phyloP scores from a whole-genome alignment of 1,140 invertebrate species.

The Adoxophyes honmai region DNA sequence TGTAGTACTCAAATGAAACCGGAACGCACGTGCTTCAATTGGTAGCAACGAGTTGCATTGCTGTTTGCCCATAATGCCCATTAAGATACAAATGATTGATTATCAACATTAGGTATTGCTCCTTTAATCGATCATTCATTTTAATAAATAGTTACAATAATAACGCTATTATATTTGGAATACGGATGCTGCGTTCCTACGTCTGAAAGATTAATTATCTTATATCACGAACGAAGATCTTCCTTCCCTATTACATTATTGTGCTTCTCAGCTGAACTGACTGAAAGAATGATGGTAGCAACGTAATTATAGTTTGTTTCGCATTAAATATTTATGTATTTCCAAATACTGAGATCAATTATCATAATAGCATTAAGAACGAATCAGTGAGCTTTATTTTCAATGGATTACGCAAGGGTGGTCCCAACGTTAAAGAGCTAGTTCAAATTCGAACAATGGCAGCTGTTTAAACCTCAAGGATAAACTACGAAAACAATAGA shows the following conservation, averaged over 20 bases:
- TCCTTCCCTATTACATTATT: slow-evolving; percentile 11
- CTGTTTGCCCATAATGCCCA: slow-evolving; percentile 11
- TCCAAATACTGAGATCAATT: background rate
- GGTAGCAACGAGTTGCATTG: slow-evolving; percentile 2
- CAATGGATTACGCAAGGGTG: slow-evolving; percentile 12
- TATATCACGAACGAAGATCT: slow-evolving; percentile 3
- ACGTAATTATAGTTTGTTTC: background rate
- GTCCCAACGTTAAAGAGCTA: slow-evolving; percentile 4
- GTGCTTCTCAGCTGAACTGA: slow-evolving; percentile 4
- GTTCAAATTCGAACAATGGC: background rate
- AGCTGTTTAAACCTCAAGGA: slow-evolving; percentile 5
- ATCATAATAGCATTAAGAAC: background rate
- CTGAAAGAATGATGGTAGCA: slow-evolving; percentile 5
- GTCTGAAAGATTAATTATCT: slow-evolving; percentile 14
- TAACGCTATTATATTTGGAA: slow-evolving; percentile 9
- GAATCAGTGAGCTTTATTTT: background rate
- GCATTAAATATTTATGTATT: background rate
- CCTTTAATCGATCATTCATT: slow-evolving; percentile 14
- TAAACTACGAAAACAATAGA: background rate
- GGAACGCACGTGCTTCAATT: slow-evolving; percentile 8
- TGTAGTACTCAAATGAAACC: background rate
- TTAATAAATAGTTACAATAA: slow-evolving; percentile 14
- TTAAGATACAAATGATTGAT: slow-evolving; percentile 13
- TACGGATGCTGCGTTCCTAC: slow-evolving; percentile 9
- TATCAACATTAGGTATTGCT: slow-evolving; percentile 8